Evolutionary conservation across 2,113 vertebrate species (phyloP).

Genomic region (Leucosticte australis): DNA sequence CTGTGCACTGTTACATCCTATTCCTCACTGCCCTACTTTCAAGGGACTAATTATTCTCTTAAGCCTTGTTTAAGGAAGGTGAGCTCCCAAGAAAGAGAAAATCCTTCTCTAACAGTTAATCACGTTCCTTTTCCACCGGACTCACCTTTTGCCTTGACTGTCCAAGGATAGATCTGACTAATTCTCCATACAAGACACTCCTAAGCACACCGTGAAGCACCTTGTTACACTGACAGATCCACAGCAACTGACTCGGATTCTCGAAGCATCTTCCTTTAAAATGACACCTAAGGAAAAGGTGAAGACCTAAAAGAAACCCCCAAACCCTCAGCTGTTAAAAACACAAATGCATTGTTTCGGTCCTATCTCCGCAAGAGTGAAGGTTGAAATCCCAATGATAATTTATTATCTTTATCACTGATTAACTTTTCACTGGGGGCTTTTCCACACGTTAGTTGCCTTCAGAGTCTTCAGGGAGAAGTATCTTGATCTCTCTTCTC

Average conservation of each 20-base stretch:
- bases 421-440: neutral
- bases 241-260: rapidly evolving
- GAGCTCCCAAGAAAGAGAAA: slow-evolving; percentile 8
- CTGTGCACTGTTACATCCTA: neutral
- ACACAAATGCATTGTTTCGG: neutral
- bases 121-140: neutral
- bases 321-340: neutral
- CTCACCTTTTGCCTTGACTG: neutral
- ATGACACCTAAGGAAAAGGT: neutral
- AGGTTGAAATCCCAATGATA: neutral
- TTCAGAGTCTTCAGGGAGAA: neutral
- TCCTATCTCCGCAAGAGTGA: neutral
- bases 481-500: neutral
- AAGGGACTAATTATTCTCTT: slow-evolving; percentile 7
- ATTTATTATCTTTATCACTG: neutral
- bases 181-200: neutral
- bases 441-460: neutral
- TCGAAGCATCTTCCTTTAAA: neutral
- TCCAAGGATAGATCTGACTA: neutral
- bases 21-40: slow-evolving; percentile 23
- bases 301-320: neutral
- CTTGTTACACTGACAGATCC: neutral
- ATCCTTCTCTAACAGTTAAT: neutral
- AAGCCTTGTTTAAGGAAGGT: slow-evolving; percentile 29
- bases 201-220: neutral